Conservation (phyloP, 2,797 vertebrate species). For the Danio albolineatus region DNA sequence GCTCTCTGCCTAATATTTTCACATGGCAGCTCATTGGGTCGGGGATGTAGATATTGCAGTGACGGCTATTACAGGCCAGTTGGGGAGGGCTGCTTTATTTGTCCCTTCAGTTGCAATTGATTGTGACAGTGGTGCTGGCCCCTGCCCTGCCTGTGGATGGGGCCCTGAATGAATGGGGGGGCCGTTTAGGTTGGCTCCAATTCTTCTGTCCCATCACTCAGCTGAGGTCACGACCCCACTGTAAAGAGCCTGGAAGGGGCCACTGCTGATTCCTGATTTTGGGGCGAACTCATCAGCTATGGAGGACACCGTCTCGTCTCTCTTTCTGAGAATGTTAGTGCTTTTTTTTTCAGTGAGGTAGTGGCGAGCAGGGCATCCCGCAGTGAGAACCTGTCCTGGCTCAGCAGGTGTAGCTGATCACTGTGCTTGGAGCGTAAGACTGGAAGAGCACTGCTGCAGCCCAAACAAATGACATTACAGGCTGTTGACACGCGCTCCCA, state of each 20-base stretch:
- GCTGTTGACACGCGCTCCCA: slow-evolving; percentile 55
- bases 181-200: slow-evolving; percentile 73
- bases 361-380: slow-evolving; percentile 28
- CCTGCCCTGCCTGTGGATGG: slow-evolving; percentile 40
- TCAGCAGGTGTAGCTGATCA: slow-evolving; percentile 55
- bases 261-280: slow-evolving; percentile 50
- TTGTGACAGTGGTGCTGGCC: slow-evolving; percentile 67
- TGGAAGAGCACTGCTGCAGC: slow-evolving; percentile 49
- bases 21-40: slow-evolving; percentile 46
- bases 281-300: slow-evolving; percentile 50
- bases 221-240: slow-evolving; percentile 75
- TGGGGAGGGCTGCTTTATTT: slow-evolving; percentile 53
- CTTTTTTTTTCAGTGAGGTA: slow-evolving; percentile 45
- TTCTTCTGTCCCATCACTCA: slow-evolving; percentile 75
- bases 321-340: slow-evolving; percentile 51
- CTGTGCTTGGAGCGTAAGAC: slow-evolving; percentile 29
- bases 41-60: slow-evolving; percentile 57
- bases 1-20: slow-evolving; percentile 46
- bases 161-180: slow-evolving; percentile 25
- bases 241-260: slow-evolving; percentile 67
- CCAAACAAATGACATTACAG: slow-evolving; percentile 57
- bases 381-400: slow-evolving; percentile 52
- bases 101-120: slow-evolving; percentile 70
- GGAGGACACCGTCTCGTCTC: slow-evolving; percentile 39
- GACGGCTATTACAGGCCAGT: slow-evolving; percentile 45